Conservation (phyloP, 2,113 vertebrate species). For the Mus spicilegus region DNA sequence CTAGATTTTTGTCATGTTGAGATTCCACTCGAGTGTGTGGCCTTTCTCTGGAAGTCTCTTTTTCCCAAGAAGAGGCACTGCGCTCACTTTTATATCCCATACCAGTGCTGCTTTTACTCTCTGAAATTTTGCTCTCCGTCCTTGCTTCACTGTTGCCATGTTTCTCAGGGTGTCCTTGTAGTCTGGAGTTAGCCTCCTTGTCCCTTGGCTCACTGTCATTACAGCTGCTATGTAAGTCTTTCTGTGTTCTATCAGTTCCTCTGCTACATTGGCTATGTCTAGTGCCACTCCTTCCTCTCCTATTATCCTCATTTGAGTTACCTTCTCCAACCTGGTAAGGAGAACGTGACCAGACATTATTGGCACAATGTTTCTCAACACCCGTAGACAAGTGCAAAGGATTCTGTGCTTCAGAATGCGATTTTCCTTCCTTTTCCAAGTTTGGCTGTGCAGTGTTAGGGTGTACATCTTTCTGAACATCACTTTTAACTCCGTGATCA, state of each 20-base stretch:
- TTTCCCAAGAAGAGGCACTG: constrained; percentile 81
- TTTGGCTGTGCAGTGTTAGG: constrained; percentile 77
- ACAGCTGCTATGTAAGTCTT: constrained; percentile 77
- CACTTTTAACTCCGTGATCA: constrained; percentile 82
- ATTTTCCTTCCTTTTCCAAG: constrained; percentile 78
- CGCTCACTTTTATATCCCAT: constrained; percentile 81
- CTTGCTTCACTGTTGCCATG: constrained; percentile 80
- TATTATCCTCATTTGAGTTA: constrained; percentile 79
- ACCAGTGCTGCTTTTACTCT: constrained; percentile 80
- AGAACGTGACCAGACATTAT: constrained; percentile 44
- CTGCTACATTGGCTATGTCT: constrained; percentile 75
- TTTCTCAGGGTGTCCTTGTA: constrained; percentile 81
- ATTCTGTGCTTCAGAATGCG: constrained; percentile 81
- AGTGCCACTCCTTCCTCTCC: constrained; percentile 84
- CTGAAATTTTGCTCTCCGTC: constrained; percentile 80
- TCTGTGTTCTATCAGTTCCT: constrained; percentile 79
- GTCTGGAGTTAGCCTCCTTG: constrained; percentile 79
- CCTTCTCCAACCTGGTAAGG: constrained; percentile 74
- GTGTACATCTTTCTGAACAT: constrained; percentile 80
- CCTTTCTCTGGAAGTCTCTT: constrained; percentile 83
- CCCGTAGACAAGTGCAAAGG: constrained; percentile 37
- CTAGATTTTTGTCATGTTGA: constrained; percentile 76
- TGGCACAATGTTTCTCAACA: constrained; percentile 77
- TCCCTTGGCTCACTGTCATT: constrained; percentile 75
- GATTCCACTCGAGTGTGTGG: constrained; percentile 79